Evolutionary conservation across 2,113 vertebrate species (phyloP).

Genomic region (Noturus placidus): DNA sequence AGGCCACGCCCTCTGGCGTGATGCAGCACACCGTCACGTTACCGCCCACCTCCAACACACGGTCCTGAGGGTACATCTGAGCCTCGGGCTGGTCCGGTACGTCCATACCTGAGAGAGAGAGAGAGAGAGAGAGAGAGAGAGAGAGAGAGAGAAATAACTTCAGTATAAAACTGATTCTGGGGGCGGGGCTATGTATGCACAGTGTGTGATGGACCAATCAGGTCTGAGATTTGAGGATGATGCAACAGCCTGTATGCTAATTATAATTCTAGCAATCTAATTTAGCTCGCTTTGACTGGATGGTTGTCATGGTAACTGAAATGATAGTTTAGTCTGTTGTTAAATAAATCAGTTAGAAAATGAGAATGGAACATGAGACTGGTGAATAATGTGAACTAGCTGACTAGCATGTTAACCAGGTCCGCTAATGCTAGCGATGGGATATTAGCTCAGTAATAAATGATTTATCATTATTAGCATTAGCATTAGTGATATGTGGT

Average conservation of each 20-base stretch:
- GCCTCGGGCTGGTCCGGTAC: constrained; percentile 40
- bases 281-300: neutral
- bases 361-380: neutral
- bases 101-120: constrained; percentile 59
- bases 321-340: neutral
- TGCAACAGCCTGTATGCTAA: neutral
- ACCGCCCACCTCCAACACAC: constrained; percentile 52
- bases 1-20: constrained; percentile 2
- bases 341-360: neutral
- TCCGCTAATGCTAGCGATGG: neutral
- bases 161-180: neutral
- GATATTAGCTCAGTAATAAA: neutral
- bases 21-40: constrained; percentile 66
- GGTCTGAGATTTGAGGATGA: neutral
- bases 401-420: neutral
- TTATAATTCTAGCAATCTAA: neutral
- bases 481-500: constrained; percentile 25
- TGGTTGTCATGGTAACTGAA: neutral
- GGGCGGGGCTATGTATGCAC: too few relatives aligned
- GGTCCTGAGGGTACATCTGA: constrained; percentile 62
- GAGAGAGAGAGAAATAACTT: neutral
- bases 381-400: neutral
- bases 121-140: neutral
- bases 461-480: neutral
- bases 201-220: neutral